These are phyloP conservation scores for Perca schrenkii DNA, from an alignment of 2,113 vertebrate genomes.

Conservation along the genomic window DNA sequence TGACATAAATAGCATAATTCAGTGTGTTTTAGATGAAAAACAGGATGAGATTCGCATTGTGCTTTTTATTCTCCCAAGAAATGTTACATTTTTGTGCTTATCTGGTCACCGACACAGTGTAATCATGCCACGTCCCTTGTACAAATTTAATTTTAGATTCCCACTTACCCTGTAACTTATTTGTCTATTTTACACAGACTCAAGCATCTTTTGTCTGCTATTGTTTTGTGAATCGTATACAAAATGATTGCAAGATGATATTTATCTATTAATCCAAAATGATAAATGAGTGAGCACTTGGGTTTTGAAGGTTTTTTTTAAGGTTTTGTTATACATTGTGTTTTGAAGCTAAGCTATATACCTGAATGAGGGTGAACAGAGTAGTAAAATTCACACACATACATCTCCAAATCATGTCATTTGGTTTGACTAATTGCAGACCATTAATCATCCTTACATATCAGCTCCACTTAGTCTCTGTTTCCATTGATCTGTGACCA, in stretches of 20 bases:
- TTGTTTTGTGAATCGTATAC: neutral
- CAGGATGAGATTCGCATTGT: neutral
- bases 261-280: neutral
- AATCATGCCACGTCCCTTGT: neutral
- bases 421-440: constrained; percentile 23
- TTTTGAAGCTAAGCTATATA: neutral
- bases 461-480: constrained; percentile 19
- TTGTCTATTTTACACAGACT: neutral
- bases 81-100: neutral
- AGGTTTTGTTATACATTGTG: neutral
- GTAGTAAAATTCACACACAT: neutral
- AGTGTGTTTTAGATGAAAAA: neutral
- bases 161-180: neutral
- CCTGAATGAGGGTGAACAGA: neutral
- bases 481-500: constrained; percentile 43
- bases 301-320: neutral
- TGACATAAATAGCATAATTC: too few relatives aligned
- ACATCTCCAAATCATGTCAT: constrained; percentile 10
- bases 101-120: neutral
- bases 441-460: constrained; percentile 47
- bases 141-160: neutral
- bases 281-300: neutral
- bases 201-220: neutral
- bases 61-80: too few relatives aligned
- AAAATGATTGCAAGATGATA: neutral